Evolutionary conservation across 2,797 vertebrate species (phyloP), one percentile per base, ranked within the genome.

Genomic region (Pipistrellus nathusii): DNA sequence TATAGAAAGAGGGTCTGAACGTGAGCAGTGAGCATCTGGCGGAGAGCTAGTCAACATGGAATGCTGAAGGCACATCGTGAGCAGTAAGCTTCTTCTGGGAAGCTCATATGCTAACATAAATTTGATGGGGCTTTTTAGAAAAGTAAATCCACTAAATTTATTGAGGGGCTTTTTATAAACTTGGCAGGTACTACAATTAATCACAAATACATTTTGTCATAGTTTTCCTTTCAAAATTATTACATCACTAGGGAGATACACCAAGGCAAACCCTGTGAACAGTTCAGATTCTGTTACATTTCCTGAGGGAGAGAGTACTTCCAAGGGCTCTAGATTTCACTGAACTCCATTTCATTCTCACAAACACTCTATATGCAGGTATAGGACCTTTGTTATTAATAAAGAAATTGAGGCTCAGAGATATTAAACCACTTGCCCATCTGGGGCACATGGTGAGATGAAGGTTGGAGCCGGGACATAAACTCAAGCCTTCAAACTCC

Each of bases 131-230:
- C 78, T 93, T 91, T 91, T 95, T 48, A 30, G 32, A 84, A 85
- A 81, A 88, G 73, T 55, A 91, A 89, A 87, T 68, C 27, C 59
- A 88, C 88, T 73, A 82, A 89, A 78, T 75, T 78, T 76, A 66
- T 30, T 75, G 35, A 76, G 55, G 83, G 30, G 12, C 53, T 86
- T 53, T 76, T n/a, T 13, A 18, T 71, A 71, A 75, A 46, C 48
- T 88, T 51, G 17, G 2, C n/a, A 91, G 38, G 15, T 14, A 53
- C 12, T 81, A 2, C 6, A 62, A 64, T 81, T 77, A 86, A 84
- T 84, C 12, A 62, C 6, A 76, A n/a, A 25, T 71, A 11, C 44
- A 30, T 72, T 46, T 90, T 6, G 1, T 44, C 72, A 64, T 1
- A 78, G 0, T 68, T 35, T 78, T 73, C 13, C 38, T 92, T 94